These are phyloP conservation scores for Macrotrachela quadricornifera DNA, from an alignment of 1,140 invertebrate genomes.

Conservation along the genomic window DNA sequence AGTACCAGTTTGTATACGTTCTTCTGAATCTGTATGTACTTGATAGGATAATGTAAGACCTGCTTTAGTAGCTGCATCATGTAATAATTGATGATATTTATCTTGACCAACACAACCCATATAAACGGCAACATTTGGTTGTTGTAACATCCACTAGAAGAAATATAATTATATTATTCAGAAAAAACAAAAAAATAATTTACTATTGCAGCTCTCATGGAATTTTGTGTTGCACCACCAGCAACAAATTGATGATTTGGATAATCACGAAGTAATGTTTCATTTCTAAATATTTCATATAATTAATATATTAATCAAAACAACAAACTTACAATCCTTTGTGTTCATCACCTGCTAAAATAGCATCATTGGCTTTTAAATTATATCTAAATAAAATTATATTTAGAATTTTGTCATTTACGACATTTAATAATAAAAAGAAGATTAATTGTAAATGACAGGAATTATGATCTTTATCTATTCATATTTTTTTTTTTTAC, in stretches of 20 bases:
- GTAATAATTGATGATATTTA: slow-evolving; percentile 63
- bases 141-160: slow-evolving; percentile 54
- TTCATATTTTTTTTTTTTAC: no score
- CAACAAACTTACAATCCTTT: slow-evolving; percentile 46
- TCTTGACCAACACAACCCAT: slow-evolving; percentile 90
- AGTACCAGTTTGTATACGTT: slow-evolving; percentile 54
- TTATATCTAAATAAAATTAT: slow-evolving; percentile 26
- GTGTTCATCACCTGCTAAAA: slow-evolving; percentile 72
- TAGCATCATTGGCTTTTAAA: slow-evolving; percentile 73
- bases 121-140: slow-evolving; percentile 49
- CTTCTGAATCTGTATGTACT: slow-evolving; percentile 16
- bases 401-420: slow-evolving; percentile 10
- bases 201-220: slow-evolving; percentile 66
- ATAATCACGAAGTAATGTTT: no score
- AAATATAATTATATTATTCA: not conserved
- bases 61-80: slow-evolving; percentile 50
- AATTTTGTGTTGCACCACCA: slow-evolving; percentile 84
- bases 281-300: no score
- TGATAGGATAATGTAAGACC: slow-evolving; percentile 69
- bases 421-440: not conserved
- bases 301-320: no score
- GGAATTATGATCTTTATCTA: no score
- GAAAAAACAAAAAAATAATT: not conserved
- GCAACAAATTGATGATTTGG: slow-evolving; percentile 38
- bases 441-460: not conserved